Evolutionary conservation across 1,140 invertebrate species (phyloP), one percentile per base, ranked within the genome.

Genomic region (Zaprionus camerounensis): DNA sequence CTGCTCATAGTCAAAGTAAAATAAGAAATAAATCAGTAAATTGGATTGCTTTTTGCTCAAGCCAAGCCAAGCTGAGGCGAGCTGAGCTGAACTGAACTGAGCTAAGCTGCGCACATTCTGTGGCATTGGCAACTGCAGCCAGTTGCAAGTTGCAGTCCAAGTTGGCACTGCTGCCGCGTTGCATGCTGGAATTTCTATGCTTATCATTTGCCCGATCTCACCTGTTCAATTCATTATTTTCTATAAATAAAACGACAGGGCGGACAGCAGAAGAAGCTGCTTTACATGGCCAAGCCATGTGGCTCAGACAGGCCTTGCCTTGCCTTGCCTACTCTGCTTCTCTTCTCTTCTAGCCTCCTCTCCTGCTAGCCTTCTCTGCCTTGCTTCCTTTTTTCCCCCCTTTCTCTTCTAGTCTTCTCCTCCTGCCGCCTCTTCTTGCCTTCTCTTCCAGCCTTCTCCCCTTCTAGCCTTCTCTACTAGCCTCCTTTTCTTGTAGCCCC

Each of bases 11-110:
- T 85, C 81, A 90, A 88, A 88, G 85, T 90, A 90, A 90, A 90
- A 90, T 90, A 90, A 90, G 85, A 90, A 90, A 90, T 90, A 90
- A 90, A 90, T 90, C 85, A 90, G 85, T 90, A 90, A 90, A 90
- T 90, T 90, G 85, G 84, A 88, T 88, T 88, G 84, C 84, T 88
- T 90, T 88, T 88, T 82, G 85, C 73, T 73, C 70, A 68, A 75
- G 78, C 70, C 74, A 71, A 78, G 83, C 80, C 73, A 0, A 44
- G 41, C 41, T 69, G 34, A 36, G 11, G 77, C 77, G 66, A 71
- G 41, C 41, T 66, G 34, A 34, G 34, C 3, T 3, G 34, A 24
- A 4, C 3, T 3, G 34, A 24, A 4, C 24, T 24, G 24, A 15
- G 38, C 38, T 66, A 13, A 38, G 13, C 13, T 15, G 36, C 7